Percentiles rank a stretch among this genome's conserved stretches.
Evolutionary conservation across 1,140 invertebrate species (phyloP).

Genomic region (Rhagoletis zephyria): DNA sequence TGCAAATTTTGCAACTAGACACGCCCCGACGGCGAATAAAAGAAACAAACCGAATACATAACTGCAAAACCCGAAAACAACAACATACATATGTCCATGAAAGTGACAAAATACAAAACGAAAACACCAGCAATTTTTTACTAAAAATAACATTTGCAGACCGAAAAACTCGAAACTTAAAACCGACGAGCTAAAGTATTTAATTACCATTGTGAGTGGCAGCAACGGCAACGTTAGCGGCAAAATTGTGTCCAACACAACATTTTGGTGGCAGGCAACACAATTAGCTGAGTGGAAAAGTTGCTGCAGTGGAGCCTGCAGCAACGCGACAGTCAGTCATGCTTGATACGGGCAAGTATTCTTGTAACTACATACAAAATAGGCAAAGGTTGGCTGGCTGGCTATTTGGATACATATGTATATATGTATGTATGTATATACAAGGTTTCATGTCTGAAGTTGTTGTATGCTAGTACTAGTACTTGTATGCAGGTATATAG

Average conservation of each 20-base stretch:
- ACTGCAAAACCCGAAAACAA: neutral
- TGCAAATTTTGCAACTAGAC: neutral
- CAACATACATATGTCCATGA: too few species aligned
- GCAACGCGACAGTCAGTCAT: neutral
- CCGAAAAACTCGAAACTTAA: constrained; percentile 22
- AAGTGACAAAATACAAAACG: neutral
- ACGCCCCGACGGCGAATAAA: neutral
- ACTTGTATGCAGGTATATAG: neutral
- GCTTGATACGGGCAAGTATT: neutral
- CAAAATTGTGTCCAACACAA: constrained; percentile 4
- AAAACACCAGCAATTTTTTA: neutral
- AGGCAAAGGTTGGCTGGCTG: too few species aligned
- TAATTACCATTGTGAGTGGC: constrained; percentile 46
- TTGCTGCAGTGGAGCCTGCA: constrained; percentile 43
- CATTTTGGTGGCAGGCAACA: constrained; percentile 16
- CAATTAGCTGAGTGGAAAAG: constrained; percentile 44
- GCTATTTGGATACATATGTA: neutral
- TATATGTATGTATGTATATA: neutral
- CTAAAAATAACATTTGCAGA: constrained; percentile 12
- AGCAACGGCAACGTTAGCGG: constrained; percentile 33
- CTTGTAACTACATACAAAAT: neutral
- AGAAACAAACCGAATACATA: neutral
- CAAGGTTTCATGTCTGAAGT: too few species aligned
- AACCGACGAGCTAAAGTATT: constrained; percentile 21
- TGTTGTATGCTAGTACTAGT: neutral